A percentile compares a stretch with the other conserved stretches of the same genome.
Evolutionary conservation across 2,797 vertebrate genomes (phyloP).

Genomic region (Acropternis orthonyx): DNA sequence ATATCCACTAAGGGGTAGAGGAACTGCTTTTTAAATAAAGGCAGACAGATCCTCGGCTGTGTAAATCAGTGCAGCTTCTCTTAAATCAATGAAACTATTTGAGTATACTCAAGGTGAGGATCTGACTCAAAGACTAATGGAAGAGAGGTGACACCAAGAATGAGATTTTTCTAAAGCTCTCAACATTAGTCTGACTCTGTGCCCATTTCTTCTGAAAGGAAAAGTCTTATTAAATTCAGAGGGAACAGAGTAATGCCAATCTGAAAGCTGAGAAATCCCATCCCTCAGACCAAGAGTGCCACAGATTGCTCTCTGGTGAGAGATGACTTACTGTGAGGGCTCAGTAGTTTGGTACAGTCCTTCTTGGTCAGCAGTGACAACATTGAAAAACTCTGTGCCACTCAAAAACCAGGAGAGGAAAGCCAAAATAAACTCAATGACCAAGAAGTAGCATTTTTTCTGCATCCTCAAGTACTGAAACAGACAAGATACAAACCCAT

Average conservation of each 20-base stretch:
- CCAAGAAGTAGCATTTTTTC: accelerated
- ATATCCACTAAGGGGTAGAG: background rate
- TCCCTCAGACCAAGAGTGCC: background rate
- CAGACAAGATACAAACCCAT: background rate
- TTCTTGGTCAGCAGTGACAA: background rate
- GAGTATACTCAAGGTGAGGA: background rate
- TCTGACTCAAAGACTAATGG: conserved; percentile 8
- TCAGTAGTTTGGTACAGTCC: background rate
- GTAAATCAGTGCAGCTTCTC: background rate
- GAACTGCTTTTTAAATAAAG: background rate
- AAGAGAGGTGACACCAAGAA: background rate
- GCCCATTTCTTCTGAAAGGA: background rate
- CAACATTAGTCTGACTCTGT: background rate
- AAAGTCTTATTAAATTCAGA: background rate
- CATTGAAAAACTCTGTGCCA: background rate
- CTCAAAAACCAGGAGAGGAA: background rate
- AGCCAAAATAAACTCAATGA: background rate
- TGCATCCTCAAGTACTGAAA: background rate
- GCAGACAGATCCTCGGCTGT: background rate
- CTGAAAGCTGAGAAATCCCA: background rate
- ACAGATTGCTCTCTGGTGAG: background rate
- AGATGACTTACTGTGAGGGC: background rate
- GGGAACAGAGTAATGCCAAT: background rate
- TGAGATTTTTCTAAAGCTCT: conserved; percentile 4
- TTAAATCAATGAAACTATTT: background rate